Base-by-base conservation (phyloP, 1,140 invertebrate species). In the Metaphire vulgaris region DNA sequence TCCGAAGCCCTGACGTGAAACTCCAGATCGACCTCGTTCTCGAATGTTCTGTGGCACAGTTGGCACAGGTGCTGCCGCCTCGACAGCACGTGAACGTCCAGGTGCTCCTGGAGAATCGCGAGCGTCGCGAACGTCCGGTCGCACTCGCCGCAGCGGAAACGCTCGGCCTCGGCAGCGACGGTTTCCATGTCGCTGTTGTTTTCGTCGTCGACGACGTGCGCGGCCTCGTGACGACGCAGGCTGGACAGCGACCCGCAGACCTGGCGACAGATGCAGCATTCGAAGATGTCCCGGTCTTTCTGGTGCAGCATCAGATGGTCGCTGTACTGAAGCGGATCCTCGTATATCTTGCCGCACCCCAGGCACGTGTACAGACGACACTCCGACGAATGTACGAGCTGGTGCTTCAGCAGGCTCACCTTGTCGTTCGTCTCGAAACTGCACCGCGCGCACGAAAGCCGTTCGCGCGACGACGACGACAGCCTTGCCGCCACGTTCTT, bases 251-350 rank as follows among this genome's bases (percentile, higher is more conserved):
- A 34, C n/a, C 26, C 21, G 29, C 68, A 72, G 28, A 76, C 31
- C 31, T 76, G 75, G 26, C 75, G 75, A 56, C 75, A 76, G 68
- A 76, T n/a, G 41, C 68, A 70, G 41, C 75, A 76, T 41, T 76
- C 75, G 31, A 76, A 76, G 33, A 76, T 70, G 34, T 76, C 70
- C 28, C 28, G 28, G 32, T 76, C 75, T 12, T 41, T 72, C 26
- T 31, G 33, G 31, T 76, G 75, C 34, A 64, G 26, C 28, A 70
- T n/a, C 32, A 76, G 56, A 41, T 76, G 75, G 31, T 76, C 75
- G 33, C 56, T 32, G 33, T 76, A 76, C 12, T 70, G 33, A n/a
- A 76, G 41, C 21, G 75, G 75, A 41, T 76, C 69, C 6, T 71
- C 56, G 30, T 56, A 76, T 15, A 65, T 76, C 69, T 76, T 76